Evolutionary conservation across 2,888 invertebrate species (phyloP), one percentile per base, ranked within the genome.

Genomic region (Sphecodes monilicornis): DNA sequence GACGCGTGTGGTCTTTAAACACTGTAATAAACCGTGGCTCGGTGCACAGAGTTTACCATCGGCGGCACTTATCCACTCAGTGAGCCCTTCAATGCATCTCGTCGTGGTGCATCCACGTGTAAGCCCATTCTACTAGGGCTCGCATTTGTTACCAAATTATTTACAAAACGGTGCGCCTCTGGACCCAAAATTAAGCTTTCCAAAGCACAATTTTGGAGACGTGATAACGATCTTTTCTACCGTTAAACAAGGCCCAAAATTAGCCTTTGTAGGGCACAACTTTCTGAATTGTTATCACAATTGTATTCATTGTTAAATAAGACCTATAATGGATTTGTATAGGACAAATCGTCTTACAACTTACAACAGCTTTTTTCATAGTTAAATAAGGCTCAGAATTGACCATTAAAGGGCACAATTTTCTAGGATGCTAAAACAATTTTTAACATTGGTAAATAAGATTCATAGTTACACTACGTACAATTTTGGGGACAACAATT

Each of bases 1-100:
- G n/a, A 39, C 66, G 76, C 54, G 85, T 81, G 76, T 70, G 85
- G 80, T 64, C 85, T 66, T 10, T n/a, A 39, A 54, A 78, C 69
- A 36, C 46, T 41, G 60, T 69, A 82, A 82, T 70, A 80, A 10
- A 36, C 71, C 22, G 13, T n/a, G 10, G 13, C 39, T 29, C 1
- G 68, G 26, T 54, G 36, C 50, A 72, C 81, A 57, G 43, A 71
- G 54, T 36, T 68, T 46, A 39, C 26, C 69, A 32, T 16, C 36
- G 22, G 13, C 29, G 57, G n/a, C 46, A 8, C 26, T 50, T 50
- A 50, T 26, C 50, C 50, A n/a, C 46, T 68, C 64, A 18, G 1
- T 10, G 50, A 39, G 43, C 57, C 36, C 22, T 36, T 36, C 26
- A 70, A 36, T 36, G 64, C 60, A 68, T 57, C 16, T 41, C 36